Percentiles rank a stretch among this genome's conserved stretches.
phyloP scores from a whole-genome alignment of 2,888 invertebrate species.

The Clitarchus hookeri region DNA sequence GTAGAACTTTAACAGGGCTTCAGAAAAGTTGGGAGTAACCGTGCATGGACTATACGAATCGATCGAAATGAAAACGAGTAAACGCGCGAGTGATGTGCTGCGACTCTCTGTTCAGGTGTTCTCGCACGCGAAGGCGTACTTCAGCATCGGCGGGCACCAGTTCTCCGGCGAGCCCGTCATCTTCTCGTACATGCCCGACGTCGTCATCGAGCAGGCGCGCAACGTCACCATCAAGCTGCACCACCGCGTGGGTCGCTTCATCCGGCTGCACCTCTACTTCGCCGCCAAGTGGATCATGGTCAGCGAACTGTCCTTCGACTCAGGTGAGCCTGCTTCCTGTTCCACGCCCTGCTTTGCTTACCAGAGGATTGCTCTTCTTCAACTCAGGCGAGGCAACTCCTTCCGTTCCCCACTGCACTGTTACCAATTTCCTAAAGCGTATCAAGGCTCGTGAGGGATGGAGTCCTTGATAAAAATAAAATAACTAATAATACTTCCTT shows the following conservation, averaged over 20 bases:
- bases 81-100: not conserved
- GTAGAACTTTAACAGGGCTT: too few relatives aligned
- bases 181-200: constrained; percentile 76
- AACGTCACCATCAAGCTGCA: constrained; percentile 81
- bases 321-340: constrained; percentile 61
- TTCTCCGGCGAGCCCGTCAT: constrained; percentile 74
- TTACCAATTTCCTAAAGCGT: too few relatives aligned
- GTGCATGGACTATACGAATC: too few relatives aligned
- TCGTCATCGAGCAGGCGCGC: constrained; percentile 75
- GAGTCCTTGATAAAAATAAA: too few relatives aligned
- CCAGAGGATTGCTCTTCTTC: too few relatives aligned
- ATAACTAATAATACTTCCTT: too few relatives aligned
- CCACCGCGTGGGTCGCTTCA: constrained; percentile 72
- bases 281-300: constrained; percentile 83
- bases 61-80: not conserved
- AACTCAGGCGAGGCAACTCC: too few relatives aligned
- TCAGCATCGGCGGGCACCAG: constrained; percentile 73
- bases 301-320: constrained; percentile 82
- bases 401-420: too few relatives aligned
- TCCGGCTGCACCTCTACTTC: constrained; percentile 78
- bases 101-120: constrained; percentile 64
- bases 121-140: constrained; percentile 74
- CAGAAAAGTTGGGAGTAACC: too few relatives aligned
- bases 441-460: too few relatives aligned
- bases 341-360: too few relatives aligned